Evolutionary conservation across 1,140 invertebrate species (phyloP).

Genomic region (Contarinia nasturtii): DNA sequence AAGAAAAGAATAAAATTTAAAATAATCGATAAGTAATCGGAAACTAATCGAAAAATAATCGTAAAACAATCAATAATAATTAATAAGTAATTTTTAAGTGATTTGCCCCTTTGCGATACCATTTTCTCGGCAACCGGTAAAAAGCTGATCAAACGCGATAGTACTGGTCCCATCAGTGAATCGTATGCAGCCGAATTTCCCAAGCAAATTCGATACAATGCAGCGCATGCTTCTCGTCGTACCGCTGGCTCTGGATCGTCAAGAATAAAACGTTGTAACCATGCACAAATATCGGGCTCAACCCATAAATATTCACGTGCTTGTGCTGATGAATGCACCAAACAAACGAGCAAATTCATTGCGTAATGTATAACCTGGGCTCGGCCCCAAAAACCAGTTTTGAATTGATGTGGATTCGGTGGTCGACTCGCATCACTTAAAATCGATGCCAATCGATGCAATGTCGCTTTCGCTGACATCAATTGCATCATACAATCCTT

Average conservation of each 20-base stretch:
- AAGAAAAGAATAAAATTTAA: no score
- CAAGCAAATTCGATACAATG: conserved; percentile 67
- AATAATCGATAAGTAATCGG: no score
- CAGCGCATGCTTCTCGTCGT: conserved; percentile 71
- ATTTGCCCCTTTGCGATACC: conserved; percentile 49
- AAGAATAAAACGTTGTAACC: conserved; percentile 56
- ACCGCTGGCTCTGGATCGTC: conserved; percentile 70
- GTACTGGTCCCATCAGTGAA: conserved; percentile 48
- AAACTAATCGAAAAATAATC: no score
- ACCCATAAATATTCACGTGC: conserved; percentile 44
- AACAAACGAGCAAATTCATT: conserved; percentile 62
- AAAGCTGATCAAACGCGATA: conserved; percentile 60
- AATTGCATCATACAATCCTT: conserved; percentile 56
- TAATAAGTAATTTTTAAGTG: no score
- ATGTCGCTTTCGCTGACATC: conserved; percentile 64
- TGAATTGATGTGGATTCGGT: conserved; percentile 56
- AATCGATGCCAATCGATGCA: conserved; percentile 67
- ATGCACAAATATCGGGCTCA: conserved; percentile 41
- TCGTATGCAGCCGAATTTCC: conserved; percentile 43
- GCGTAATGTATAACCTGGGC: conserved; percentile 69
- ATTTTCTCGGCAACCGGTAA: conserved; percentile 67
- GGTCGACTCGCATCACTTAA: conserved; percentile 65
- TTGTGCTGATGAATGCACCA: conserved; percentile 54
- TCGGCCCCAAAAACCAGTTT: conserved; percentile 72
- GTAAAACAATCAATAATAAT: no score